A percentile compares a stretch with the other conserved stretches of the same genome.
phyloP scores from a whole-genome alignment of 2,888 invertebrate species.

The Agriopis marginaria region DNA sequence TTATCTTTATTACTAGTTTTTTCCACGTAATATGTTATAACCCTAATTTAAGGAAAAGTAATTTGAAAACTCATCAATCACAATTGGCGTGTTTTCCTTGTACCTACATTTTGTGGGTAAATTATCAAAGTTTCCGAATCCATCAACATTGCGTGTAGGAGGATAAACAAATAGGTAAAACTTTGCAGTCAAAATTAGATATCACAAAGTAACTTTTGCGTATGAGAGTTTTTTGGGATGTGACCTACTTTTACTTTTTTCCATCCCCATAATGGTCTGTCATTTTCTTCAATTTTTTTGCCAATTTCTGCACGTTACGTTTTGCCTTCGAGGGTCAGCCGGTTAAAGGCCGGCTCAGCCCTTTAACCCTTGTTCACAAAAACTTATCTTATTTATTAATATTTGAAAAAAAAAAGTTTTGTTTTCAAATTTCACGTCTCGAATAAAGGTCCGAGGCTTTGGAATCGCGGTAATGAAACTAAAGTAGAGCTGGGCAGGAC shows the following conservation, averaged over 20 bases:
- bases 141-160: constrained; percentile 27
- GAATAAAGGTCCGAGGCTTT: no score
- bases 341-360: background rate
- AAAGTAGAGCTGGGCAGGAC: no score
- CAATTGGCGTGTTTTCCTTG: constrained; percentile 21
- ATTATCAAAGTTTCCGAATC: constrained; percentile 28
- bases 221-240: constrained; percentile 14
- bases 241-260: constrained; percentile 6
- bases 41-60: constrained; percentile 14
- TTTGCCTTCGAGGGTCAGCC: background rate
- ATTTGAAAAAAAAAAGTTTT: no score
- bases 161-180: constrained; percentile 21
- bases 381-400: background rate
- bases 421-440: no score
- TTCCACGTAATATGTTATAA: constrained; percentile 6
- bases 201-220: constrained; percentile 12
- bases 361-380: background rate
- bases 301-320: background rate
- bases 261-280: background rate
- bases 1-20: constrained; percentile 1
- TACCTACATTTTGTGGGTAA: constrained; percentile 23
- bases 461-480: no score
- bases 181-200: constrained; percentile 16
- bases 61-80: constrained; percentile 28
- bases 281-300: constrained; percentile 5